A percentile compares a stretch with the other conserved stretches of the same genome.
These are phyloP conservation scores for Hemicrepidius hirtus DNA, from an alignment of 2,888 invertebrate species.

Conservation along the genomic window DNA sequence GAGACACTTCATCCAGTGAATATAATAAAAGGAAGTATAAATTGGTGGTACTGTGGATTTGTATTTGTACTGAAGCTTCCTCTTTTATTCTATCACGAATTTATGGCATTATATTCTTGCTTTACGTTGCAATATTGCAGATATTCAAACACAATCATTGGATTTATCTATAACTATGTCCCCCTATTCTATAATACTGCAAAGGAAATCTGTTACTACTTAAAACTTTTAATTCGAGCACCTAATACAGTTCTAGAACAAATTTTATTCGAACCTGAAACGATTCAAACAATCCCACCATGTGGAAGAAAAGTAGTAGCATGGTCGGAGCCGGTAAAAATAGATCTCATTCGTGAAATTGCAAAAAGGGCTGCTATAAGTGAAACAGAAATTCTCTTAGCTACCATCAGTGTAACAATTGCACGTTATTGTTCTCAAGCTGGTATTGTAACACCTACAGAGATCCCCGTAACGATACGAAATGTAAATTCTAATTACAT, in stretches of 20 bases:
- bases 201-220: conserved; percentile 70
- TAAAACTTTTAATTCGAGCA: conserved; percentile 71
- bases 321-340: conserved; percentile 81
- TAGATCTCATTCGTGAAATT: conserved; percentile 76
- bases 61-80: conserved; percentile 66
- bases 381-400: conserved; percentile 79
- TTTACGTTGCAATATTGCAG: conserved; percentile 66
- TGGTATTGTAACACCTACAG: conserved; percentile 73
- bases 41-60: conserved; percentile 65
- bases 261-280: conserved; percentile 75
- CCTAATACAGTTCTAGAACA: conserved; percentile 76
- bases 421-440: conserved; percentile 78
- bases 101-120: conserved; percentile 69
- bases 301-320: conserved; percentile 84
- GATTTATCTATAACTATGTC: conserved; percentile 69
- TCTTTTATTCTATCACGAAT: conserved; percentile 69
- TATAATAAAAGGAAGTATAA: conserved; percentile 65
- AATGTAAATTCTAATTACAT: conserved; percentile 74
- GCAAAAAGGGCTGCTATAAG: conserved; percentile 77
- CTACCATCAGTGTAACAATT: conserved; percentile 79
- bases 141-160: conserved; percentile 68
- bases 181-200: conserved; percentile 71
- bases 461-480: conserved; percentile 79
- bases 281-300: conserved; percentile 78
- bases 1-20: conserved; percentile 72